Base-by-base conservation (phyloP, 2,888 invertebrate genomes). In the Tachina fera region DNA sequence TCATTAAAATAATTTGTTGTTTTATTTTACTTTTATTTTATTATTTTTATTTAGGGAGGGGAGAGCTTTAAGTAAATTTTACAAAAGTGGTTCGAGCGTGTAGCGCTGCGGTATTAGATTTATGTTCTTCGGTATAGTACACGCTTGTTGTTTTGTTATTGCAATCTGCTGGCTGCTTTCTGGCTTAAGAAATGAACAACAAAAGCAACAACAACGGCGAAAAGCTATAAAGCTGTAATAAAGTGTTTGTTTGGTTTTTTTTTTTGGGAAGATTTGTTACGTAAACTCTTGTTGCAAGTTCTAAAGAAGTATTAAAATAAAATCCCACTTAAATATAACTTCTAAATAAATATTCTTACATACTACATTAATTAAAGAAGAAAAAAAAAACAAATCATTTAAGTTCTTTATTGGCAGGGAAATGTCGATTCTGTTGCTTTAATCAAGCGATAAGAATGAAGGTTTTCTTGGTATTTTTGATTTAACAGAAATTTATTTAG, bases 1-100 rank as follows among this genome's bases (percentile, higher is more conserved):
- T 83, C 82, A 82, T 86, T 78, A 82, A 86, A 78, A 86, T 79
- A 75, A 82, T 83, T 83, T 86, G 83, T 83, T 79, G 58, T 60
- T 45, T 63, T 70, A 41, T 60, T 72, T 58, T 58, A 5, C 9
- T 65, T 60, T 63, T 13, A 14, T 77, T 58, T 47, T 49, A 16
- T 68, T 67, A 41, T 65, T 60, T 41, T 19, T 10, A 11, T n/a
- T 49, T 51, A 49, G 56, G 8, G 9, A 14, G 43, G 68, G 31
- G 39, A 6, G 1, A 6, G 1, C 10, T 11, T 9, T 9, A 19
- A 51, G 49, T 31, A 9, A 19, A 39, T 9, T 16, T 31, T 16
- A 4, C n/a, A 16, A 19, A n/a, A 60, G 60, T 58, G 47, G 60
- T 45, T 49, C 19, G 16, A 65, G 75, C 60, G 56, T 11, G 39